Evolutionary conservation across 2,888 invertebrate genomes (phyloP), one percentile per base, ranked within the genome.

Genomic region (Nemapogon koenigi): DNA sequence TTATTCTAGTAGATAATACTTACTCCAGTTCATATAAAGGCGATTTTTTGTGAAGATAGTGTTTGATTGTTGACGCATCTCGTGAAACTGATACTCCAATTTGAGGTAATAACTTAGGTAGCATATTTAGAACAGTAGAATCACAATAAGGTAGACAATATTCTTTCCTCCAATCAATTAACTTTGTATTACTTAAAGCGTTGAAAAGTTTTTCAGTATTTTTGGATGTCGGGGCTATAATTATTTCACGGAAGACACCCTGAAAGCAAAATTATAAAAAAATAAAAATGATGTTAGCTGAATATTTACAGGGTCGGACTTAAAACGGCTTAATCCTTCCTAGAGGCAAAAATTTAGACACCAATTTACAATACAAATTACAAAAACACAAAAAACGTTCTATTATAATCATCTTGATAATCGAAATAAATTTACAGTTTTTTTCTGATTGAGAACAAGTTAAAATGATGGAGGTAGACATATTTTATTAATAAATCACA

Each of bases 131-230:
- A 4, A 46, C 47, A 4, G 41, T 42, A 7, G 35, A 36, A 28
- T 41, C 43, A 3, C 45, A 48, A 28, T 48, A 65, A 0, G 64
- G 55, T 1, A 62, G 33, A 7, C 46, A 40, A 0, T 58, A 39
- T 15, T 22, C 10, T 41, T 44, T 46, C 2, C 36, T 47, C 64
- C 65, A 68, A 38, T 67, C 52, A 33, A 69, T 57, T 0, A 59
- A 2, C 27, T 59, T 53, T 1, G 68, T 68, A 8, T 35, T 48
- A 4, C 27, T 49, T 4, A 71, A 46, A 2, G 64, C 62, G 4
- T 53, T 46, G 49, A 57, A 49, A 2, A 70, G 47, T 17, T 49
- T 47, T 7, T 43, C 41, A 1, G 58, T 57, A 33, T 65, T 49
- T n/a, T 57, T 47, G 7, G 49, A 7, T 8, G 29, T 55, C 1